Percentiles rank a stretch among this genome's conserved stretches.
Evolutionary conservation across 2,797 vertebrate species (phyloP).

Genomic region (Lophius americanus): DNA sequence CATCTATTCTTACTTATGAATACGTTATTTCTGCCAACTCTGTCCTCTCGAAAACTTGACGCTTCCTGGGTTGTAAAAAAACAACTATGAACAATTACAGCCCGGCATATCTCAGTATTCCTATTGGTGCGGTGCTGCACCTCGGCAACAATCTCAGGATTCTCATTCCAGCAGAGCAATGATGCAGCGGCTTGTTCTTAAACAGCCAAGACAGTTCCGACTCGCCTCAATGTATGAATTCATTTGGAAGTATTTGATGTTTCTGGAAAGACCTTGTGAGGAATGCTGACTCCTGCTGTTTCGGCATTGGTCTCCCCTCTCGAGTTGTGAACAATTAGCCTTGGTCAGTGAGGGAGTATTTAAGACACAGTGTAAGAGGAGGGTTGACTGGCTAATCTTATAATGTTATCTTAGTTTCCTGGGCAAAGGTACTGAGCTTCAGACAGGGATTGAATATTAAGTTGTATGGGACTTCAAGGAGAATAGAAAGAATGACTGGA

Average conservation of each 20-base stretch:
- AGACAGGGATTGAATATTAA: slow-evolving; percentile 40
- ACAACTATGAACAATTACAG: too few species aligned
- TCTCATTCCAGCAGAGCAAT: slow-evolving; percentile 51
- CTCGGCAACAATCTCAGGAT: slow-evolving; percentile 36
- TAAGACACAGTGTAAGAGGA: slow-evolving; percentile 1
- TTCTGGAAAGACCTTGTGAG: slow-evolving; percentile 25
- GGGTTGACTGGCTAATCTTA: slow-evolving; percentile 41
- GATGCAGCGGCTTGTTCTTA: slow-evolving; percentile 35
- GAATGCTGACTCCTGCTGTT: slow-evolving; percentile 9
- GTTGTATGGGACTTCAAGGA: slow-evolving; percentile 41
- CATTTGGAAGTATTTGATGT: slow-evolving; percentile 25
- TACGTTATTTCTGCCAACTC: slow-evolving; percentile 10
- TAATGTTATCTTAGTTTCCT: slow-evolving; percentile 22
- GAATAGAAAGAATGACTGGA: slow-evolving; percentile 34
- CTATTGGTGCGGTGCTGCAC: slow-evolving; percentile 15
- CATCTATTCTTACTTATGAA: slow-evolving; percentile 3
- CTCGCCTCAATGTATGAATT: slow-evolving; percentile 24
- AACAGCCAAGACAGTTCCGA: slow-evolving; percentile 34
- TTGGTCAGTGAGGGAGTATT: slow-evolving; percentile 24
- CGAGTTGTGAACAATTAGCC: slow-evolving; percentile 19
- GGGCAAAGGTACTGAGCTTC: slow-evolving; percentile 22
- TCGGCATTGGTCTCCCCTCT: slow-evolving; percentile 16
- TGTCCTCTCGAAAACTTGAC: background rate
- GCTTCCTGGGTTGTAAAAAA: slow-evolving; percentile 27
- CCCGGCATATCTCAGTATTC: background rate